phyloP scores from a whole-genome alignment of 2,888 invertebrate species.

The Leucophenga maculata region DNA sequence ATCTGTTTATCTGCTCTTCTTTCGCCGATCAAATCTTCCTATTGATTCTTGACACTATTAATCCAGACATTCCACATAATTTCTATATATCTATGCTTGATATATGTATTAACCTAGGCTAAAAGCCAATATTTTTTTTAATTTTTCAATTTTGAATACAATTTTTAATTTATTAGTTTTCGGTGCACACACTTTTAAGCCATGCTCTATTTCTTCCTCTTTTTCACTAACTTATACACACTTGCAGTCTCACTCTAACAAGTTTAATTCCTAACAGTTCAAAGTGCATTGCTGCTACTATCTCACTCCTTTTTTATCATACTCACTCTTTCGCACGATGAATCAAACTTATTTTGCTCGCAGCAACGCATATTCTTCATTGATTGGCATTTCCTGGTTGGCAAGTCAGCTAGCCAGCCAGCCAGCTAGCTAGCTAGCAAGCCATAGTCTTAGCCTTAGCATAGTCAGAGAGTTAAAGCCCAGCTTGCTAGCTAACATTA shows the following conservation, averaged over 20 bases:
- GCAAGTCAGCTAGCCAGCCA: constrained; percentile 10
- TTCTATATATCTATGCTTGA: no score
- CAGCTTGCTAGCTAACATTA: no score
- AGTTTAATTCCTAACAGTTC: background rate
- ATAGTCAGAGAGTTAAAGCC: no score
- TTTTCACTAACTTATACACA: no score
- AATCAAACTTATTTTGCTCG: constrained; percentile 36
- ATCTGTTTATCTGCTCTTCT: no score
- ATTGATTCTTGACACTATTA: no score
- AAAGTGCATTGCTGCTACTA: no score
- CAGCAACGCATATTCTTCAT: constrained; percentile 49
- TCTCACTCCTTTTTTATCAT: background rate
- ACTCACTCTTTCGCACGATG: constrained; percentile 3
- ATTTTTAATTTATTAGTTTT: constrained; percentile 65
- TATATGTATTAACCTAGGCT: no score
- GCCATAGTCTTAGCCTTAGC: background rate
- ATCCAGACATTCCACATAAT: no score
- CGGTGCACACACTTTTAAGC: constrained; percentile 30
- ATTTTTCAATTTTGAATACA: constrained; percentile 65
- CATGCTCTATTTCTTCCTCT: background rate
- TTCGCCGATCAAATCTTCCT: no score
- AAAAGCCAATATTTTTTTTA: constrained; percentile 40
- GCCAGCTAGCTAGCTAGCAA: no score
- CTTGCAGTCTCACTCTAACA: background rate
- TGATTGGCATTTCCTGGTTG: constrained; percentile 67